Conservation (phyloP, 2,797 vertebrate genomes). For the Spinus olivaceus region DNA sequence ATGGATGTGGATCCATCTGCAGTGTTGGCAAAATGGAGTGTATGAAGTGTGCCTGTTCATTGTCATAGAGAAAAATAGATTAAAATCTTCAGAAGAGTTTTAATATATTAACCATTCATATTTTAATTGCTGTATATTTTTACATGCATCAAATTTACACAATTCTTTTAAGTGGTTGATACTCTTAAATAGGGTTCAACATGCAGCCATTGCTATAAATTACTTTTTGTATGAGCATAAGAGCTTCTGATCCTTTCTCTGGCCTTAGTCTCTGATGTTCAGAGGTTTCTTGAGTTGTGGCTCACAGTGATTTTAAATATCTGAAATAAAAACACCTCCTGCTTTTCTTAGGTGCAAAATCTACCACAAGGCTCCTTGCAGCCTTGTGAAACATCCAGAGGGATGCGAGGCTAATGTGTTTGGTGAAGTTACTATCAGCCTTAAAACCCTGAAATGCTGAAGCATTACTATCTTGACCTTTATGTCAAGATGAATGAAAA, state of each 20-base stretch:
- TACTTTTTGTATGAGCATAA: not conserved
- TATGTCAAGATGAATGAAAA: slow-evolving; percentile 22
- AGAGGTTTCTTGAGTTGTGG: not conserved
- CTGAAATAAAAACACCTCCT: not conserved
- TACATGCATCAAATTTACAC: not conserved
- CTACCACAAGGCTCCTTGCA: not conserved
- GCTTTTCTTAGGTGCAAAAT: not conserved
- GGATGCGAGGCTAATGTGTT: not conserved
- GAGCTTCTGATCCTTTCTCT: not conserved
- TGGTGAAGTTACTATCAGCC: not conserved
- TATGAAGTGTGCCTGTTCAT: not conserved
- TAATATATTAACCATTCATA: not conserved
- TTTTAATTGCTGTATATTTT: not conserved
- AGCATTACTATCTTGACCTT: not conserved
- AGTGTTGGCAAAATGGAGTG: not conserved
- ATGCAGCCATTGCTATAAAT: not conserved
- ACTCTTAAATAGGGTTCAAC: not conserved
- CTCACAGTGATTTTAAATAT: not conserved
- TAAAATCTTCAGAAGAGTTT: not conserved
- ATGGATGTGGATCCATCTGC: not conserved
- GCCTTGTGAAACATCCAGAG: not conserved
- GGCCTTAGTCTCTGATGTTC: not conserved
- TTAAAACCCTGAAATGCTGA: not conserved
- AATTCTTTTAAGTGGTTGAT: not conserved
- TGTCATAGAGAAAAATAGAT: not conserved